Percentiles rank a stretch among this genome's conserved stretches.
These are phyloP conservation scores for Stigmatopora argus DNA, from an alignment of 2,113 vertebrate genomes.

Conservation along the genomic window DNA sequence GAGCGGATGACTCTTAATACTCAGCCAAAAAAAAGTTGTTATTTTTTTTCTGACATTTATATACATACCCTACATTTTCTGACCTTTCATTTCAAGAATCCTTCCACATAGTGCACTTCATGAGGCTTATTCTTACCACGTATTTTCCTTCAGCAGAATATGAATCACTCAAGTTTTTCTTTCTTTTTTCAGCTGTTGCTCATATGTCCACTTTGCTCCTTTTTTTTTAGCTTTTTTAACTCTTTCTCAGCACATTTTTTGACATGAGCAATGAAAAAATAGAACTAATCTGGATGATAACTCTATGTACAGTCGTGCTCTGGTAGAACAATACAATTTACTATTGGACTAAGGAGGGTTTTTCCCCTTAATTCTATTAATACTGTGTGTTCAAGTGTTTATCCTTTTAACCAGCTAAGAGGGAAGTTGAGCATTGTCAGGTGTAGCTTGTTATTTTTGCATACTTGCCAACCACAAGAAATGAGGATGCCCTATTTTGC, in stretches of 20 bases:
- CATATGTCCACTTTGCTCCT: not conserved
- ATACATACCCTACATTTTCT: too few relatives aligned
- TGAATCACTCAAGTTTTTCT: not conserved
- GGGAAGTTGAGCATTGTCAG: constrained; percentile 34
- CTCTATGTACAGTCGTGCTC: too few relatives aligned
- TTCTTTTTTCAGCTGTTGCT: not conserved
- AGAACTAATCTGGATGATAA: not conserved
- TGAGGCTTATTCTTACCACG: not conserved
- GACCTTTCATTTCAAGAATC: too few relatives aligned
- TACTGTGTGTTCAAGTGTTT: too few relatives aligned
- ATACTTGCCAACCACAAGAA: constrained; percentile 45
- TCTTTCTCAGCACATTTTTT: not conserved
- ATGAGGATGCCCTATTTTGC: constrained; percentile 43
- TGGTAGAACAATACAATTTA: not conserved
- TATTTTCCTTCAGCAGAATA: constrained; percentile 10
- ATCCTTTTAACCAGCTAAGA: constrained; percentile 1
- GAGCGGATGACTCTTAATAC: not conserved
- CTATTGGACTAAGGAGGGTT: not conserved
- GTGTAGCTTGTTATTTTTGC: constrained; percentile 50
- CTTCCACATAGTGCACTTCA: not conserved
- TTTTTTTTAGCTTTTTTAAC: not conserved
- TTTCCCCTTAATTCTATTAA: not conserved
- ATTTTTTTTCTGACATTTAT: not conserved
- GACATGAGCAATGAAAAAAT: not conserved
- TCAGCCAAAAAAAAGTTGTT: not conserved